Evolutionary conservation across 2,113 vertebrate species (phyloP).

Genomic region (Leptodactylus fuscus): DNA sequence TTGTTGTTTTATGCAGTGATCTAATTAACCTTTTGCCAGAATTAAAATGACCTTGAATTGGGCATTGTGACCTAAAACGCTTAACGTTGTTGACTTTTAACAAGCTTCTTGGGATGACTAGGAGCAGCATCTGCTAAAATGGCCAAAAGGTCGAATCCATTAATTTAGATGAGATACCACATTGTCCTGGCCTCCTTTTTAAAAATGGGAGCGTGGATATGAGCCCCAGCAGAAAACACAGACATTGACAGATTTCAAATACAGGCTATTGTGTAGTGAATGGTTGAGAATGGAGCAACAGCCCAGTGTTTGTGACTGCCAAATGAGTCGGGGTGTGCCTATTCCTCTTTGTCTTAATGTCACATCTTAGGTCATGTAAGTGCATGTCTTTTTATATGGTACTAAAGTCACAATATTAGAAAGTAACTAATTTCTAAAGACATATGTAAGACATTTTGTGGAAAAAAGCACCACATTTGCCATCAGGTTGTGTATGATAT

Average conservation of each 20-base stretch:
- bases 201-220: conserved; percentile 62
- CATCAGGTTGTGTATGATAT: neutral
- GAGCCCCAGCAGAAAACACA: conserved; percentile 30
- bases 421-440: neutral
- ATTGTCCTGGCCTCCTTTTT: conserved; percentile 50
- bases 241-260: conserved; percentile 51
- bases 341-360: neutral
- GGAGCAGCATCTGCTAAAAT: conserved; percentile 76
- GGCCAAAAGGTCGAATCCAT: conserved; percentile 80
- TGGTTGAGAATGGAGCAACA: neutral
- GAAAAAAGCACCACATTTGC: neutral
- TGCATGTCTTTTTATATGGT: neutral
- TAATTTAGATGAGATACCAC: conserved; percentile 66
- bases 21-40: conserved; percentile 83
- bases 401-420: conserved; percentile 4
- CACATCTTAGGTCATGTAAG: neutral
- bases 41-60: conserved; percentile 83
- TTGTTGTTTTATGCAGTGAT: conserved; percentile 80
- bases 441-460: neutral
- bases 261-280: conserved; percentile 33
- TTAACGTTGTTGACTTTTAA: conserved; percentile 82
- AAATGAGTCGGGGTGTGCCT: neutral
- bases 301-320: conserved; percentile 37
- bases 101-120: conserved; percentile 76
- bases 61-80: conserved; percentile 76